These are phyloP conservation scores for Pionites leucogaster DNA, from an alignment of 2,113 vertebrate genomes.

Conservation along the genomic window DNA sequence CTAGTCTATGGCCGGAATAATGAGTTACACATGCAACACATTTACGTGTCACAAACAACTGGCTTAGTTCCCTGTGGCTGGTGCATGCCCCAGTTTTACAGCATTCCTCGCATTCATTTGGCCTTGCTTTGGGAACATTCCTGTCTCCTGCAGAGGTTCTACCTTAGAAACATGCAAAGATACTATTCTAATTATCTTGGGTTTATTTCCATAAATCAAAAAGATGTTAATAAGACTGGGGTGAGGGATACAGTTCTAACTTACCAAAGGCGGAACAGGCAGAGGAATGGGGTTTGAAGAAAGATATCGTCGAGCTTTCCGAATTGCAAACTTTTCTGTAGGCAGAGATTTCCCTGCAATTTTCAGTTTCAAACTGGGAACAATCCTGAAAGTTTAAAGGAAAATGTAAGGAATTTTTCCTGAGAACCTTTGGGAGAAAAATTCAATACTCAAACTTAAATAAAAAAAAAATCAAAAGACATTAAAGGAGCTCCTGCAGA, in stretches of 20 bases:
- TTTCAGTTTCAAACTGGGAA: constrained; percentile 93
- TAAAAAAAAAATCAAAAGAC: neutral
- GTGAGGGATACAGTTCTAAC: constrained; percentile 10
- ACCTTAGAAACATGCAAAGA: constrained; percentile 56
- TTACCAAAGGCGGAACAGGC: constrained; percentile 90
- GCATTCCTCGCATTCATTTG: constrained; percentile 59
- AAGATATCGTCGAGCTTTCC: constrained; percentile 92
- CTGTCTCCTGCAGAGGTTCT: constrained; percentile 58
- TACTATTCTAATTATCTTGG: neutral
- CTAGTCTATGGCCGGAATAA: constrained; percentile 15
- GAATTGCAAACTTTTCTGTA: constrained; percentile 98
- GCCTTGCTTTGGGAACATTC: constrained; percentile 63
- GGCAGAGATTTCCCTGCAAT: constrained; percentile 98
- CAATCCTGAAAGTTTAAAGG: constrained; percentile 80
- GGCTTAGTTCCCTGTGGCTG: constrained; percentile 50
- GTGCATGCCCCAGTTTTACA: constrained; percentile 60
- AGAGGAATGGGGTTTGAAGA: constrained; percentile 83
- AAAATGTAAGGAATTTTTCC: neutral
- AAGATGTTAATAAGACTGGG: neutral
- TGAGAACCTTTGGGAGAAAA: neutral
- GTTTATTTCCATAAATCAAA: neutral
- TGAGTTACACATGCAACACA: constrained; percentile 52
- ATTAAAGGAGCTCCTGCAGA: neutral
- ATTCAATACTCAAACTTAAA: neutral
- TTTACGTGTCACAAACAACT: constrained; percentile 54